A percentile compares a stretch with the other conserved stretches of the same genome.
Evolutionary conservation across 2,888 invertebrate species (phyloP).

Genomic region (Hymenopus coronatus): DNA sequence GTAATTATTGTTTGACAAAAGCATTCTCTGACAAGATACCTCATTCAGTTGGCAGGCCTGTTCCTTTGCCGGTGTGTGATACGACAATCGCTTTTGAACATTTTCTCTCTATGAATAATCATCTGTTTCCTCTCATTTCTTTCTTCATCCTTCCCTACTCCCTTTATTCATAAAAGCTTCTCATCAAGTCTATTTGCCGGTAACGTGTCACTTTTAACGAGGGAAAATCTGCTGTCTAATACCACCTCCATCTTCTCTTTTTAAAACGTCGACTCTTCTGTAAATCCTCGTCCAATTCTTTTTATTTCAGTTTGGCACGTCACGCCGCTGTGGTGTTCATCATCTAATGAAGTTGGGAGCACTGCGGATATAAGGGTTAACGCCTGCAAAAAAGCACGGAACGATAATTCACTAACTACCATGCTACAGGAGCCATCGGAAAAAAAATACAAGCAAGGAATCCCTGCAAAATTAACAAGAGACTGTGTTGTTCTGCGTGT

Average conservation of each 20-base stretch:
- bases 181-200: neutral
- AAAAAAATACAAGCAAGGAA: neutral
- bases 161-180: neutral
- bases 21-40: neutral
- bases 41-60: neutral
- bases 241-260: neutral
- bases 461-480: neutral
- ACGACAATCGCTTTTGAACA: neutral
- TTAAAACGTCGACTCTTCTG: neutral
- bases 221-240: neutral
- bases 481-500: too few species aligned
- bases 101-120: neutral
- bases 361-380: neutral
- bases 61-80: neutral
- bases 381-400: neutral
- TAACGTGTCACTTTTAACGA: neutral
- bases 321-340: neutral
- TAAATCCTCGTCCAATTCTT: neutral
- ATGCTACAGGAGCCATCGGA: neutral
- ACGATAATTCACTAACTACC: neutral
- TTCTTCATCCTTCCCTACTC: neutral
- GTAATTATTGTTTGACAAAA: neutral
- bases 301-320: neutral
- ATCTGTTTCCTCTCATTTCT: neutral
- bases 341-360: neutral